Evolutionary conservation across 2,797 vertebrate genomes (phyloP).

Genomic region (Xerus rutilus): DNA sequence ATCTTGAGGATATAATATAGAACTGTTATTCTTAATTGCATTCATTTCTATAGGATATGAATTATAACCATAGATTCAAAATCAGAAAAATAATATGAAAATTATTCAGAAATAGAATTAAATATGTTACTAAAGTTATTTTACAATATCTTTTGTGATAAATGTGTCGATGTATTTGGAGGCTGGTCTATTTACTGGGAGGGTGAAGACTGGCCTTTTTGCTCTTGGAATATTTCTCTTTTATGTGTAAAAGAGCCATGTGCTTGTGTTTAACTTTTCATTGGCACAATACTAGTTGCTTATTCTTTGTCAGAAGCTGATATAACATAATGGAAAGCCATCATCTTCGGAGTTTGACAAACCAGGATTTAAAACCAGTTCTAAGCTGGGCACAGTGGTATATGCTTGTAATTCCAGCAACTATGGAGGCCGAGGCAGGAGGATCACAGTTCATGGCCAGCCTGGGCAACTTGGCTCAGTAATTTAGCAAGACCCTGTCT

Average conservation of each 20-base stretch:
- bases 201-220: not conserved
- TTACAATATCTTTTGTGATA: not conserved
- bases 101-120: conserved; percentile 31
- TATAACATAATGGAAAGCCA: not conserved
- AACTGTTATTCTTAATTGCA: not conserved
- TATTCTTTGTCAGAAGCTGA: not conserved
- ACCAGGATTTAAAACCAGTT: not conserved
- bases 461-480: no score
- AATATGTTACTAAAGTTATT: not conserved
- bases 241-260: not conserved
- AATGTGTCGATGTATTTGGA: not conserved
- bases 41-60: conserved; percentile 1
- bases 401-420: no score
- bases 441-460: no score
- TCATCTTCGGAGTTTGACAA: not conserved
- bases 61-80: conserved; percentile 5
- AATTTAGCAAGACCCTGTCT: no score
- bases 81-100: not conserved
- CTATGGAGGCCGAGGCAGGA: no score
- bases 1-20: not conserved
- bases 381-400: not conserved
- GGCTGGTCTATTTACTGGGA: not conserved
- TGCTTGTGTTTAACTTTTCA: not conserved
- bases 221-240: not conserved
- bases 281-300: not conserved